Evolutionary conservation across 2,797 vertebrate genomes (phyloP).

Genomic region (Zalophus californianus): DNA sequence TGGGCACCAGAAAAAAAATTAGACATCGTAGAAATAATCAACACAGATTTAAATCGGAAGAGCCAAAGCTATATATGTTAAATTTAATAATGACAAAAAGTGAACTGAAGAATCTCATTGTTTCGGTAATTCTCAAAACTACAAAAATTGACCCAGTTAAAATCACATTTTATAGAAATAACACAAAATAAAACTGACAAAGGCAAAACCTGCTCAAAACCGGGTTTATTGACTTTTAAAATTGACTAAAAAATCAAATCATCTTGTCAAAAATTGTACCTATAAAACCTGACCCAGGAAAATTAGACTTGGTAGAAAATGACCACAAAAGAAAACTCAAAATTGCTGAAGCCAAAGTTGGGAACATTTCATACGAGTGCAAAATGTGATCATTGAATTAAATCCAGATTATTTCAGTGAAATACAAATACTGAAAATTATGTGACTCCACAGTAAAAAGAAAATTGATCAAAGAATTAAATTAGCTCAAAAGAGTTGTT

Average conservation of each 20-base stretch:
- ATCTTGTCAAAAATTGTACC: constrained; percentile 50
- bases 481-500: neutral
- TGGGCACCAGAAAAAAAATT: neutral
- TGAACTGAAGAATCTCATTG: constrained; percentile 31
- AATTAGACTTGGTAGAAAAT: constrained; percentile 29
- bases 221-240: constrained; percentile 24
- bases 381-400: constrained; percentile 41
- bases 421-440: constrained; percentile 61
- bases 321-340: neutral
- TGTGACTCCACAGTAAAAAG: neutral
- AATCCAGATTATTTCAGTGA: constrained; percentile 51
- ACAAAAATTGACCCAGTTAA: neutral
- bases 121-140: constrained; percentile 39
- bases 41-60: neutral
- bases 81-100: constrained; percentile 47
- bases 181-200: constrained; percentile 44
- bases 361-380: neutral
- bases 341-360: neutral
- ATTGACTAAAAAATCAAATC: neutral
- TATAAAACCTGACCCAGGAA: constrained; percentile 40
- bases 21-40: neutral
- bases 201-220: neutral
- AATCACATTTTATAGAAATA: constrained; percentile 38
- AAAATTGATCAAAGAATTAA: constrained; percentile 42
- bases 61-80: neutral